Percentiles rank a stretch among this genome's conserved stretches.
Evolutionary conservation across 1,140 invertebrate species (phyloP).

Genomic region (Cydia amplana): DNA sequence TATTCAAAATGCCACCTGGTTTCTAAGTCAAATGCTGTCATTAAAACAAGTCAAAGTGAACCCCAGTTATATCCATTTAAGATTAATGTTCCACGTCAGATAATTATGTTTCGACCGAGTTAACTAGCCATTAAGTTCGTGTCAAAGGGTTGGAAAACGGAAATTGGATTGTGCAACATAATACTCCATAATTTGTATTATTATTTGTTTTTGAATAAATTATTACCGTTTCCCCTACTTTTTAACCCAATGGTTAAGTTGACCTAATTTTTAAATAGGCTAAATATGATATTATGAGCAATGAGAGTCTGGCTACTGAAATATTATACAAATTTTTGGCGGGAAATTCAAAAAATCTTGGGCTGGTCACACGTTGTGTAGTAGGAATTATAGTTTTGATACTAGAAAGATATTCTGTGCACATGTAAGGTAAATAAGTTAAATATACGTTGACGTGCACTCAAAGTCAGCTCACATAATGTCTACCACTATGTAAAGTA

Average conservation of each 20-base stretch:
- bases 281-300: too few species aligned
- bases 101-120: constrained; percentile 22
- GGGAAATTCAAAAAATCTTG: too few species aligned
- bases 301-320: too few species aligned
- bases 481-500: too few species aligned
- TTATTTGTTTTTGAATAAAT: neutral
- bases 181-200: neutral
- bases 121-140: constrained; percentile 5
- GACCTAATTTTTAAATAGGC: neutral
- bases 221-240: neutral
- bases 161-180: constrained; percentile 18
- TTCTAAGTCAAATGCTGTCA: neutral
- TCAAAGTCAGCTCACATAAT: too few species aligned
- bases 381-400: too few species aligned
- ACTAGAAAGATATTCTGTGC: too few species aligned
- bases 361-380: too few species aligned
- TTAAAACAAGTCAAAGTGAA: neutral
- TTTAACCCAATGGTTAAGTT: neutral
- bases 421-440: too few species aligned
- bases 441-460: too few species aligned
- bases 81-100: neutral
- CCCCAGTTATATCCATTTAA: neutral
- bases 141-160: constrained; percentile 27
- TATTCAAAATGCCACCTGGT: neutral
- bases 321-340: too few species aligned